These are phyloP conservation scores for Harpalus rufipes DNA, from an alignment of 2,888 invertebrate genomes.

Conservation along the genomic window DNA sequence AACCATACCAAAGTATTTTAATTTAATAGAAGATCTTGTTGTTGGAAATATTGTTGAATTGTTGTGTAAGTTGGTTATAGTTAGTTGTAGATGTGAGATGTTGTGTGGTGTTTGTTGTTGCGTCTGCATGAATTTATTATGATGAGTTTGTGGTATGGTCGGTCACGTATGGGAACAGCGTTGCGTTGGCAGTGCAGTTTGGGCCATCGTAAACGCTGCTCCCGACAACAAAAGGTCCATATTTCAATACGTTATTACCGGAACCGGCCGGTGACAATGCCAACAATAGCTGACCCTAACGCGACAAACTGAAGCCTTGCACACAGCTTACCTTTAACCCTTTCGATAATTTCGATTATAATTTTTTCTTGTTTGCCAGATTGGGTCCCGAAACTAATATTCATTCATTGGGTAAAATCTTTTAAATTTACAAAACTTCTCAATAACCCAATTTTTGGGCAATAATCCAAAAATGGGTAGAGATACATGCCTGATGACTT, in stretches of 20 bases:
- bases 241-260: constrained; percentile 61
- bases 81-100: neutral
- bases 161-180: constrained; percentile 25
- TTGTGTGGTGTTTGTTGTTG: neutral
- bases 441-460: no score
- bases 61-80: neutral
- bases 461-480: no score
- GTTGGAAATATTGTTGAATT: neutral
- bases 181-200: neutral
- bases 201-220: constrained; percentile 46
- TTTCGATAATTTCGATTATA: neutral
- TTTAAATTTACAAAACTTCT: no score
- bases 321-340: neutral
- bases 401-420: no score
- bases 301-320: neutral
- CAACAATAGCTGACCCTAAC: constrained; percentile 69
- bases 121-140: constrained; percentile 29
- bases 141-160: constrained; percentile 14
- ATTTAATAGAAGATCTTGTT: no score
- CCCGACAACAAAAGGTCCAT: constrained; percentile 57
- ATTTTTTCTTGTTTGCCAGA: neutral
- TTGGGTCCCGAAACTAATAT: no score
- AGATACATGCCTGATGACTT: no score
- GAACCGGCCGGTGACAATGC: constrained; percentile 71
- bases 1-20: no score